A percentile compares a stretch with the other conserved stretches of the same genome.
Evolutionary conservation across 1,140 invertebrate genomes (phyloP).

Genomic region (Platyura marginata): DNA sequence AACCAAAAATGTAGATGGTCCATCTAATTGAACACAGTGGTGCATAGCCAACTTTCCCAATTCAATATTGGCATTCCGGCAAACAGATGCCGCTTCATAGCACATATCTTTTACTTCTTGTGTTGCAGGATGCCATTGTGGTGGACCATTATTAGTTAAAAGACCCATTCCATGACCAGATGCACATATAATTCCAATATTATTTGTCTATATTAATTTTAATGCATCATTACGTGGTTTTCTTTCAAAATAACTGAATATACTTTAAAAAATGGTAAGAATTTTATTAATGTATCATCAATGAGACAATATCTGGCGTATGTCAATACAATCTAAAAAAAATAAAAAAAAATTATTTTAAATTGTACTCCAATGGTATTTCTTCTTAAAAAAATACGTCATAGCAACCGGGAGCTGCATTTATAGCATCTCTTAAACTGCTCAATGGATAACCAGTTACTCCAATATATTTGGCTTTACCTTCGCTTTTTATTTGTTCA

Average conservation of each 20-base stretch:
- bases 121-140: slow-evolving; percentile 65
- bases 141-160: slow-evolving; percentile 54
- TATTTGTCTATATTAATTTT: slow-evolving; percentile 50
- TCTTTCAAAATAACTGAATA: too few species aligned
- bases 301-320: slow-evolving; percentile 65
- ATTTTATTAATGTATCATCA: slow-evolving; percentile 56
- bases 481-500: slow-evolving; percentile 46
- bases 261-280: slow-evolving; percentile 51
- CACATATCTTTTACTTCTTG: slow-evolving; percentile 45
- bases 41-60: slow-evolving; percentile 51
- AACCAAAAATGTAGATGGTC: slow-evolving; percentile 40
- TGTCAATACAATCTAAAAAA: slow-evolving; percentile 50
- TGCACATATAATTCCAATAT: slow-evolving; percentile 68
- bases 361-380: background rate
- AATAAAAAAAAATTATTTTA: background rate
- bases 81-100: slow-evolving; percentile 35
- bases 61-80: slow-evolving; percentile 46
- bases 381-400: slow-evolving; percentile 10
- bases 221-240: too few species aligned
- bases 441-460: slow-evolving; percentile 74
- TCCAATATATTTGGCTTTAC: slow-evolving; percentile 69
- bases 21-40: slow-evolving; percentile 34
- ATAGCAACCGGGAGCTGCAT: slow-evolving; percentile 25
- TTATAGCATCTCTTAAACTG: slow-evolving; percentile 50
- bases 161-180: slow-evolving; percentile 64